Percentiles rank a stretch among this genome's conserved stretches.
These are phyloP conservation scores for Ctena decussata DNA, from an alignment of 2,888 invertebrate genomes.

Conservation along the genomic window DNA sequence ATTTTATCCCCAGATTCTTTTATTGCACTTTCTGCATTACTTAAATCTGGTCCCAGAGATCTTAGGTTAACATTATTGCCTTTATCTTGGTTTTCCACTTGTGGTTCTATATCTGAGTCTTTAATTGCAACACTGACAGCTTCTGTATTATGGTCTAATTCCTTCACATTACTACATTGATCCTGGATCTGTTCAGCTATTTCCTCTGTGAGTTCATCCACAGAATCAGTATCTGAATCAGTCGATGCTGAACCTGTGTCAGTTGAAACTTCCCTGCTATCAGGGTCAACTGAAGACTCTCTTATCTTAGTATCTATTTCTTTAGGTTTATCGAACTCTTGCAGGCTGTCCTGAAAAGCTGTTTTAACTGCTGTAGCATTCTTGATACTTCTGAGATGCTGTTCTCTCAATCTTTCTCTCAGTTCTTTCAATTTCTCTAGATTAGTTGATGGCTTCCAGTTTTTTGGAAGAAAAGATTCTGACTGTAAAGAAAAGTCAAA, in stretches of 20 bases:
- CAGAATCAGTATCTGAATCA: neutral
- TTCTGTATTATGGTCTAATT: neutral
- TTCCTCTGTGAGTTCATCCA: neutral
- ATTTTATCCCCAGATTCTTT: no score
- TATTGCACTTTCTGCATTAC: neutral
- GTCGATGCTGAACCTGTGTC: neutral
- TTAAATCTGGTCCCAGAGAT: neutral
- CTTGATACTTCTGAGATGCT: neutral
- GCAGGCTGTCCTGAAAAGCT: neutral
- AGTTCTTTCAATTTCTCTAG: neutral
- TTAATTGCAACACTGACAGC: neutral
- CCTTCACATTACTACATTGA: neutral
- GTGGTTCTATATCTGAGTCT: neutral
- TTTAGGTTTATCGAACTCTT: neutral
- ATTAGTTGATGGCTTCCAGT: conserved; percentile 45
- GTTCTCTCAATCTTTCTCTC: neutral
- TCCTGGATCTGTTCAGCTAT: no score
- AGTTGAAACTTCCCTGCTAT: neutral
- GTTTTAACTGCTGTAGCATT: neutral
- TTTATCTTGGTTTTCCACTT: neutral
- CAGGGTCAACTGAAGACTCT: neutral
- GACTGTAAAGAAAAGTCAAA: conserved; percentile 39
- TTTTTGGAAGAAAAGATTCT: conserved; percentile 54
- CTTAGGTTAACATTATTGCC: neutral
- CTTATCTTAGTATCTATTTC: neutral